These are phyloP conservation scores for Nipponia nippon DNA, from an alignment of 2,113 vertebrate genomes.

Conservation along the genomic window DNA sequence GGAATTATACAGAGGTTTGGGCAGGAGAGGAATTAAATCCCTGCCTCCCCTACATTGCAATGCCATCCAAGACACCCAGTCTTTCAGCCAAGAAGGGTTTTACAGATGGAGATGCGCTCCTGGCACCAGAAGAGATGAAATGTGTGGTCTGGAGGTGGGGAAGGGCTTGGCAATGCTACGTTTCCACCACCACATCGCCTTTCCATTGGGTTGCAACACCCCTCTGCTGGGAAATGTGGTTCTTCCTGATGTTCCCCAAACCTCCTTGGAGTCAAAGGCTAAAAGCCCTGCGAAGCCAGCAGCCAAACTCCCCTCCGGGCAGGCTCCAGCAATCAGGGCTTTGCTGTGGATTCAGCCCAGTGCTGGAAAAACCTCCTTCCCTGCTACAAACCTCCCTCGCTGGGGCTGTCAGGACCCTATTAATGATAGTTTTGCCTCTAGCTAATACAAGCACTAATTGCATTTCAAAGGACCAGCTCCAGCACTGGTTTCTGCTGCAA, in stretches of 20 bases:
- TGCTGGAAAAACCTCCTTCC: not conserved
- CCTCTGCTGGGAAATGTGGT: accelerated
- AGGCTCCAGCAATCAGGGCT: not conserved
- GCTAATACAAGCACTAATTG: not conserved
- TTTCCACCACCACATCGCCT: not conserved
- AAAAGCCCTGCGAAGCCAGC: not conserved
- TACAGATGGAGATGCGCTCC: not conserved
- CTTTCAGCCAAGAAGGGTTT: not conserved
- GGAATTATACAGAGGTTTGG: not conserved
- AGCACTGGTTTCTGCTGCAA: not conserved
- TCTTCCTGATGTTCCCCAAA: not conserved
- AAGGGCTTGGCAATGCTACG: accelerated
- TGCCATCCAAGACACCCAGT: not conserved
- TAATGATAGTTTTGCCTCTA: not conserved
- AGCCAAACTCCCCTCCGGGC: not conserved
- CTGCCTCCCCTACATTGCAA: not conserved
- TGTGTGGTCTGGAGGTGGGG: not conserved
- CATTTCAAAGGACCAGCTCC: not conserved
- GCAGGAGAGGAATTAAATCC: not conserved
- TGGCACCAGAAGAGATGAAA: not conserved
- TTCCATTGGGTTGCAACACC: not conserved
- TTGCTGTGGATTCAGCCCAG: not conserved
- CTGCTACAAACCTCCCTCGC: not conserved
- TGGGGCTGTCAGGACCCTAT: not conserved
- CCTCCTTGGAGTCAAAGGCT: accelerated